A percentile compares a stretch with the other conserved stretches of the same genome.
Evolutionary conservation across 1,140 invertebrate species (phyloP).

Genomic region (Leptoteleia sp.): DNA sequence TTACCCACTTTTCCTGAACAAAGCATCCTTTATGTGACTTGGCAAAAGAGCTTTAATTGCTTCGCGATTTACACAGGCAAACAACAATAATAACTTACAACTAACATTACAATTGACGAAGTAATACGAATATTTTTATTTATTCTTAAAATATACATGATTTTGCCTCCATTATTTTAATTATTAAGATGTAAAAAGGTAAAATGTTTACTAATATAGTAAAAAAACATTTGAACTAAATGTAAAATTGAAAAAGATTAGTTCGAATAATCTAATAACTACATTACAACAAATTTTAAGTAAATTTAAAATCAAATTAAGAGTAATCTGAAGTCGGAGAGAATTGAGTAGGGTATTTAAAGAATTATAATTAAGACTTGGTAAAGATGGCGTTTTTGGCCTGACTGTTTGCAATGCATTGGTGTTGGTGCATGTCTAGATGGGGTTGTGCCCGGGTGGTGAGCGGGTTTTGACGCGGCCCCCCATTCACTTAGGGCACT

Average conservation of each 20-base stretch:
- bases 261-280: no score
- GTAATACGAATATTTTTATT: no score
- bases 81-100: conserved; percentile 17
- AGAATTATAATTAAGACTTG: conserved; percentile 31
- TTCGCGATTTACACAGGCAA: conserved; percentile 30
- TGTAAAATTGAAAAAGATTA: no score
- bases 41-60: conserved; percentile 56
- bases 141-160: no score
- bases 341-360: not conserved
- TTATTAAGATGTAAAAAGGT: no score
- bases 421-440: conserved; percentile 82
- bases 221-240: no score
- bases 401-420: conserved; percentile 82
- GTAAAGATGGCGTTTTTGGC: conserved; percentile 78
- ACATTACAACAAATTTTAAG: no score
- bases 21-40: conserved; percentile 43
- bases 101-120: no score
- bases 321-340: no score
- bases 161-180: no score
- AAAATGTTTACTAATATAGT: no score
- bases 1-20: conserved; percentile 10
- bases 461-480: conserved; percentile 79
- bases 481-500: conserved; percentile 79
- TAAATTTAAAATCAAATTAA: no score
- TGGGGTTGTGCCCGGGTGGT: conserved; percentile 80